These are phyloP conservation scores for Eueremaeus valkanovi DNA, from an alignment of 2,888 invertebrate genomes.

Conservation along the genomic window DNA sequence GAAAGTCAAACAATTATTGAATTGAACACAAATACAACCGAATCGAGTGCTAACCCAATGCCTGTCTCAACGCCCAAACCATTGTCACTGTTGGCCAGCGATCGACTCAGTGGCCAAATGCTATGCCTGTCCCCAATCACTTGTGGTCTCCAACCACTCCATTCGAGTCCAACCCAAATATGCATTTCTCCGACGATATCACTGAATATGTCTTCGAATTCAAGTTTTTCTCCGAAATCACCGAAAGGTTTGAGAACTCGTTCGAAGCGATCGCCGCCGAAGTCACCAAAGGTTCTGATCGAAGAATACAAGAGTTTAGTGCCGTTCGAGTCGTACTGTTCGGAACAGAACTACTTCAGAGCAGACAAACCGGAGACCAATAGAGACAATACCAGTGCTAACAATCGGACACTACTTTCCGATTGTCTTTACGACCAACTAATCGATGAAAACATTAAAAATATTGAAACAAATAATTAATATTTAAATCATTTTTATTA, in stretches of 20 bases:
- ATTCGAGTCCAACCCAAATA: not conserved
- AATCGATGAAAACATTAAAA: not conserved
- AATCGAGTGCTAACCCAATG: too few species aligned
- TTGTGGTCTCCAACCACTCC: not conserved
- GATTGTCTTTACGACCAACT: not conserved
- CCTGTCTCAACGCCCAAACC: too few species aligned
- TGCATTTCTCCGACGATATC: not conserved
- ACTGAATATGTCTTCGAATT: not conserved
- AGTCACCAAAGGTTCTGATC: not conserved
- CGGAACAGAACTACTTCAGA: not conserved
- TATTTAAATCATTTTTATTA: too few species aligned
- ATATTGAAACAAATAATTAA: too few species aligned
- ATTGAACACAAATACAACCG: too few species aligned
- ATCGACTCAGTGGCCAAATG: not conserved
- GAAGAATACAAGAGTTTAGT: conserved; percentile 15
- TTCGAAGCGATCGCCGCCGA: not conserved
- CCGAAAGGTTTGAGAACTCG: not conserved
- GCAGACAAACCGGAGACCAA: not conserved
- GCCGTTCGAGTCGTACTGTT: conserved; percentile 1
- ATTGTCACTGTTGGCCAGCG: not conserved
- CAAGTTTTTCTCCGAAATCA: not conserved
- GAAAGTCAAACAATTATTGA: too few species aligned
- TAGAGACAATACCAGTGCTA: not conserved
- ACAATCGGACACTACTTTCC: not conserved
- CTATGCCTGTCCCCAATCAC: not conserved